phyloP scores from a whole-genome alignment of 2,113 vertebrate species.

The Heliornis fulica region DNA sequence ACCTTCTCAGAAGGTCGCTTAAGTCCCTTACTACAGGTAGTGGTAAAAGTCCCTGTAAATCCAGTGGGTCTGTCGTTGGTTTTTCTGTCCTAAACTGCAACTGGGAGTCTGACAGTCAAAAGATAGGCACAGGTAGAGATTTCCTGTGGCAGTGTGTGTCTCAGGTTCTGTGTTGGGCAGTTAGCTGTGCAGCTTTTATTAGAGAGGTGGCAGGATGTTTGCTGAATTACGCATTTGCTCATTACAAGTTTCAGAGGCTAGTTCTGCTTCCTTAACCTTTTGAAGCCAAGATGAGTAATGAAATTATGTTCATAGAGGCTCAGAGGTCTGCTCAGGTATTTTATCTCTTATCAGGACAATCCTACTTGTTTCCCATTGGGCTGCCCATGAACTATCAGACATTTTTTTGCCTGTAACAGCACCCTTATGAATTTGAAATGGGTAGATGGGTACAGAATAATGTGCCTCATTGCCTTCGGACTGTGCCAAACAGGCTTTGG shows the following conservation, averaged over 20 bases:
- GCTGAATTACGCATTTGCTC: not conserved
- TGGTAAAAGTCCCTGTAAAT: not conserved
- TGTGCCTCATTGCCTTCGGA: not conserved
- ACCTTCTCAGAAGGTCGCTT: not conserved
- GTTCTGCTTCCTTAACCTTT: not conserved
- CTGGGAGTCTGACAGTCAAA: not conserved
- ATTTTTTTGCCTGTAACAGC: not conserved
- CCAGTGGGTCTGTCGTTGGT: fast-evolving
- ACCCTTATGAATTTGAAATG: not conserved
- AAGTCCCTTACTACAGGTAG: not conserved
- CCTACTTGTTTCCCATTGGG: not conserved
- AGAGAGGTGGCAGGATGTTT: not conserved
- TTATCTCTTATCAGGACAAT: not conserved
- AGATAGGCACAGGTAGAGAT: not conserved
- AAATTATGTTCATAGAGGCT: not conserved
- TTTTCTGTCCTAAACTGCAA: not conserved
- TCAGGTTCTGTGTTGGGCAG: not conserved
- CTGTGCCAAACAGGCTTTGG: not conserved
- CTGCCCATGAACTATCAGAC: not conserved
- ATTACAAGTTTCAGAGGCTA: not conserved
- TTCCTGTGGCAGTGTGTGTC: not conserved
- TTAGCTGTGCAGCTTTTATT: not conserved
- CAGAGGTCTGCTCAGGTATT: not conserved
- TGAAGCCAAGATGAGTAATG: not conserved
- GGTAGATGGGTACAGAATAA: not conserved